phyloP scores from a whole-genome alignment of 2,113 vertebrate genomes.

The Gila orcuttii region DNA sequence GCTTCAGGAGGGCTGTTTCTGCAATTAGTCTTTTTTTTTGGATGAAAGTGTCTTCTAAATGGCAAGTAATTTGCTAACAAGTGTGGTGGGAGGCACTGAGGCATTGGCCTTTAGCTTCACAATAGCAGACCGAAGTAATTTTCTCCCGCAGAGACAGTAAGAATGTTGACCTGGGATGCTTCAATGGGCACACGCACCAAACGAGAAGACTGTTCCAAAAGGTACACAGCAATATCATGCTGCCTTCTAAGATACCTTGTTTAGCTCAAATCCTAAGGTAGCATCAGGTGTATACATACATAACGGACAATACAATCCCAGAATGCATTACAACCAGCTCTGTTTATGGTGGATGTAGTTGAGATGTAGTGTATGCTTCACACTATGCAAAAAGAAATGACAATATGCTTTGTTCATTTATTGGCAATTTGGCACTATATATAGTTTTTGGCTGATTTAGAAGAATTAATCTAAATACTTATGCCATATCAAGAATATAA shows the following conservation, averaged over 20 bases:
- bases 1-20: constrained; percentile 13
- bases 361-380: too few species aligned
- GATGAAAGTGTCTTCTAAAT: constrained; percentile 33
- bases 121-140: background rate
- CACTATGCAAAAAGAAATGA: too few species aligned
- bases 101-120: constrained; percentile 30
- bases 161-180: background rate
- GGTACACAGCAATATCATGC: background rate
- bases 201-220: background rate
- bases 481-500: background rate
- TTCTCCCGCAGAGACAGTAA: background rate
- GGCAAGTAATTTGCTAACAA: constrained; percentile 39
- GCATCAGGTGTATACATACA: background rate
- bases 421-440: too few species aligned
- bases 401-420: too few species aligned
- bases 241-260: background rate
- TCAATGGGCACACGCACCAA: background rate
- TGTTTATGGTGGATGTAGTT: background rate
- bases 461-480: background rate
- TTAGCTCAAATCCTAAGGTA: background rate
- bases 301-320: background rate
- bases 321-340: background rate
- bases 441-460: too few species aligned
- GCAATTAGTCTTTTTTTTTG: constrained; percentile 31
- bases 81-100: constrained; percentile 27